Evolutionary conservation across 2,113 vertebrate genomes (phyloP).

Genomic region (Lagenorhynchus albirostris): DNA sequence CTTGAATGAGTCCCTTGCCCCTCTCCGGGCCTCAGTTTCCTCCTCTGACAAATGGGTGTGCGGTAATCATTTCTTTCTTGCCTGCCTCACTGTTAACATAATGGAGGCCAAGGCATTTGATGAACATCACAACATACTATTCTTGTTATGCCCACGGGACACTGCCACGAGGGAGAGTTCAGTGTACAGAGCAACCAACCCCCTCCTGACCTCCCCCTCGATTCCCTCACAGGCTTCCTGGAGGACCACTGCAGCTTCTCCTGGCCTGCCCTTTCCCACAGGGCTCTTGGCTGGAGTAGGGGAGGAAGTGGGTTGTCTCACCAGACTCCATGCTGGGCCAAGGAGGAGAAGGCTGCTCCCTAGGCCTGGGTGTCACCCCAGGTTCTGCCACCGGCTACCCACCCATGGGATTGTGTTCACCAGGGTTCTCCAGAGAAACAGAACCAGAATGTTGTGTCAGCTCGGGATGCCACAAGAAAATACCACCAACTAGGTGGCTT

Average conservation of each 20-base stretch:
- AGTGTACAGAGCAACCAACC: background rate
- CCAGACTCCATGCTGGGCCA: background rate
- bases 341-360: background rate
- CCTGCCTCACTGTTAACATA: background rate
- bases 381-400: background rate
- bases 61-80: background rate
- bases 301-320: background rate
- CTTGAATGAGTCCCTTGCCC: background rate
- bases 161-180: background rate
- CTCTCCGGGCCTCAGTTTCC: background rate
- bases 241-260: background rate
- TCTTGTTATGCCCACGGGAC: background rate
- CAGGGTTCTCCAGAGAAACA: background rate
- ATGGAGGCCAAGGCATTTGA: background rate
- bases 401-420: background rate
- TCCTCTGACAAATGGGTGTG: background rate
- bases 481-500: too few species aligned
- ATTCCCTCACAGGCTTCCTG: background rate
- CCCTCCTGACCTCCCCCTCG: fast-evolving
- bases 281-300: background rate
- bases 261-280: background rate
- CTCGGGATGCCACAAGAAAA: background rate
- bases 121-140: background rate
- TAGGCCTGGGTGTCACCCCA: background rate
- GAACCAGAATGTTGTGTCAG: background rate